Evolutionary conservation across 1,140 invertebrate species (phyloP), one percentile per base, ranked within the genome.

Genomic region (Aphelinus atriplicis): DNA sequence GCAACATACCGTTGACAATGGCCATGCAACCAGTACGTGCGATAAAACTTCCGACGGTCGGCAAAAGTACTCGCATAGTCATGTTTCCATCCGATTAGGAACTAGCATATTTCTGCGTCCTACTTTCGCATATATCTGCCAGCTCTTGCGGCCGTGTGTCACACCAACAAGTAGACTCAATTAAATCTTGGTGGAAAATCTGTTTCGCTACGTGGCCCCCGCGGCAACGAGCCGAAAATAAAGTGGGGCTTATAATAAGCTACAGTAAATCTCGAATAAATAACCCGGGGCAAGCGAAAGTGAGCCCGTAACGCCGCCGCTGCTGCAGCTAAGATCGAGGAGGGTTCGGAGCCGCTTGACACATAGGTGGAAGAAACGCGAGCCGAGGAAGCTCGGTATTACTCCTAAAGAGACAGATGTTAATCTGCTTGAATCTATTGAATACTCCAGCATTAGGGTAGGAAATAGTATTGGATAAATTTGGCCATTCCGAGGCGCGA

Each of bases 241-340:
- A 87, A 88, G 86, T 86, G 85, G 84, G 81, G 86, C 85, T 88
- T 88, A 87, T 88, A 85, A 88, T 87, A 88, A 87, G 86, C 86
- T 85, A 84, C 85, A 82, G 85, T 88, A 87, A 87, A 87, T 88
- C 86, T 84, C 84, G 83, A 88, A 88, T 87, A 87, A 87, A 88
- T 88, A 87, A 88, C 86, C 80, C 84, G 79, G 81, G 77, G 78
- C 26, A 26, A 26, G 26, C 76, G 73, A 3, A 5, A 50, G 74
- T 26, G 26, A 26, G 26, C 26, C 26, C 26, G 26, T 26, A 26
- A 26, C 26, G 26, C 26, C 26, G 26, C 26, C 77, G 78, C 77
- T 76, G 77, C 77, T 79, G 71, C 78, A 26, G 75, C 67, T 76
- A 81, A 82, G 78, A 83, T 82, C 78, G 80, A 78, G 82, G 79